These are phyloP conservation scores for Malurus splendens DNA, from an alignment of 2,797 vertebrate genomes.

Conservation along the genomic window DNA sequence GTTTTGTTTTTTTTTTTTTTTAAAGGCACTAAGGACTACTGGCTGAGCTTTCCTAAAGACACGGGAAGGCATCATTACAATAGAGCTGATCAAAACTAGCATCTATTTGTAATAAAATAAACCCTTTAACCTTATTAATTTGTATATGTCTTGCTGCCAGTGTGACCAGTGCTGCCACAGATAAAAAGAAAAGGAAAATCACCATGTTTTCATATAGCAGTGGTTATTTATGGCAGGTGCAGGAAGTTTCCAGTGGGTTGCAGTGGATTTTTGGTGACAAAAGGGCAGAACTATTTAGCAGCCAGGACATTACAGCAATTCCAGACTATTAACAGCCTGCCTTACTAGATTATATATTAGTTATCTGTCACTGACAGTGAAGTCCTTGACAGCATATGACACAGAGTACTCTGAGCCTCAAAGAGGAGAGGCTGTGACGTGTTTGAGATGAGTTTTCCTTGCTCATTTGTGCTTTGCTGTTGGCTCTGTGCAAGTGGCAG, in stretches of 20 bases:
- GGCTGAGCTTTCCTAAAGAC: neutral
- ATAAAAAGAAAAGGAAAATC: neutral
- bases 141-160: neutral
- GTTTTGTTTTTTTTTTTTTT: neutral
- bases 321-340: neutral
- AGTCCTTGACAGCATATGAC: neutral
- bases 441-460: neutral
- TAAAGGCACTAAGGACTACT: neutral
- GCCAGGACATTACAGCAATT: neutral
- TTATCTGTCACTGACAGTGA: neutral
- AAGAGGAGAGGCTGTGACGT: neutral
- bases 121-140: neutral
- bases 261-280: neutral
- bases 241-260: neutral
- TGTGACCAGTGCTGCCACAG: neutral
- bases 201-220: neutral
- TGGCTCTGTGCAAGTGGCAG: rapidly evolving
- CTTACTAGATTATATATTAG: neutral
- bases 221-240: constrained; percentile 7
- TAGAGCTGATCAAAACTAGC: neutral
- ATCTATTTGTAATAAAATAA: constrained; percentile 7
- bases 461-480: neutral
- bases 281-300: neutral
- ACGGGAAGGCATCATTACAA: neutral
- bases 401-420: neutral